Conservation (phyloP, 1,140 invertebrate genomes). For the Eufriesea mexicana region DNA sequence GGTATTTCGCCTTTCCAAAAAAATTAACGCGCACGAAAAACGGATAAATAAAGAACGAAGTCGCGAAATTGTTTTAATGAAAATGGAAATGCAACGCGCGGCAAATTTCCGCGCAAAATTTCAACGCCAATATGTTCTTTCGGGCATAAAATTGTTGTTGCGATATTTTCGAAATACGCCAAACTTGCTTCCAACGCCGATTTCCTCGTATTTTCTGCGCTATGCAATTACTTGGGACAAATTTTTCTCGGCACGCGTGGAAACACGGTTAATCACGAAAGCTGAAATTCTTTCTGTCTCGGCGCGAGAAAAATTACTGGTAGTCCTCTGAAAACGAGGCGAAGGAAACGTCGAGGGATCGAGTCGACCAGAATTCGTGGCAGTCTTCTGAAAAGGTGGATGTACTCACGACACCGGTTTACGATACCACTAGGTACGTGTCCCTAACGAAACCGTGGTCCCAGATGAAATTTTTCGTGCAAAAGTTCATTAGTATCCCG, state of each 20-base stretch:
- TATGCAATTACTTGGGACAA: too few relatives aligned
- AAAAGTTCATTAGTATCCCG: neutral
- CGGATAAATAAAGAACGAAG: neutral
- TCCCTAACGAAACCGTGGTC: neutral
- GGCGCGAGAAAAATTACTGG: neutral
- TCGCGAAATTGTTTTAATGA: neutral
- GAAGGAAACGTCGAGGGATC: neutral
- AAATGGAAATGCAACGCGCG: neutral
- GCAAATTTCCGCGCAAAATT: neutral
- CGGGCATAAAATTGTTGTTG: neutral
- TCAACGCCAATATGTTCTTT: neutral
- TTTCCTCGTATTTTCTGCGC: neutral
- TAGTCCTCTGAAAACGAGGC: neutral
- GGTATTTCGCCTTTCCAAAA: neutral
- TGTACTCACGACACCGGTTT: neutral
- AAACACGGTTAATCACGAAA: too few relatives aligned
- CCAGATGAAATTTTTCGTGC: conserved; percentile 4
- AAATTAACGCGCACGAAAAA: neutral
- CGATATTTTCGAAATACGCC: neutral
- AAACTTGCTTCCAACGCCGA: too few relatives aligned
- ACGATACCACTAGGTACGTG: neutral
- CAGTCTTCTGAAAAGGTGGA: neutral
- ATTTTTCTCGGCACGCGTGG: too few relatives aligned
- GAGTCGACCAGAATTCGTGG: neutral
- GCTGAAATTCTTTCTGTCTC: neutral